Evolutionary conservation across 2,797 vertebrate species (phyloP).

Genomic region (Sebastes melanostomus): DNA sequence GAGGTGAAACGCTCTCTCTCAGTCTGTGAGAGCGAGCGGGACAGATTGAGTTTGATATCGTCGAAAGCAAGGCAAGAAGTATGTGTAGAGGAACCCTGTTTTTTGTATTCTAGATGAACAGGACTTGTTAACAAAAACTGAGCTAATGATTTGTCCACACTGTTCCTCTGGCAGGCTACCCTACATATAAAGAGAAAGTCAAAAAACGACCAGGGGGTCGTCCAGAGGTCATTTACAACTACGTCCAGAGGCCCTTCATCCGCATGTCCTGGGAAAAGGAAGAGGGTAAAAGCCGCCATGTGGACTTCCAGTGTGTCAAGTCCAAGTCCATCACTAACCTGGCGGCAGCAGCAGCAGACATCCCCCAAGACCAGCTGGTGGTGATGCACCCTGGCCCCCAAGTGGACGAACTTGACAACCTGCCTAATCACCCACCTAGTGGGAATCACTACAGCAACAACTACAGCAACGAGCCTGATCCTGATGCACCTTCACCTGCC

Average conservation of each 20-base stretch:
- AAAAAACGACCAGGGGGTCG: slow-evolving; percentile 95
- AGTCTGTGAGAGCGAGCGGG: too few relatives aligned
- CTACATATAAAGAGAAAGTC: slow-evolving; percentile 98
- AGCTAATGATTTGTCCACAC: background rate
- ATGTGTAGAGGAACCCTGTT: background rate
- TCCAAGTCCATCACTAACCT: slow-evolving; percentile 98
- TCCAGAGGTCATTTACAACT: slow-evolving; percentile 98
- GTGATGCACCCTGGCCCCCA: slow-evolving; percentile 94
- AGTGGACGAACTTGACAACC: slow-evolving; percentile 95
- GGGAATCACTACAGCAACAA: slow-evolving; percentile 84
- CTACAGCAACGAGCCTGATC: slow-evolving; percentile 88
- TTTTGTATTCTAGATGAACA: background rate
- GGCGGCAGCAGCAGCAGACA: slow-evolving; percentile 93
- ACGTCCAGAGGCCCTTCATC: slow-evolving; percentile 97
- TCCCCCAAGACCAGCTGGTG: slow-evolving; percentile 96
- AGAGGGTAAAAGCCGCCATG: slow-evolving; percentile 96
- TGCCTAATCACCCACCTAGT: slow-evolving; percentile 89
- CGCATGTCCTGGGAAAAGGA: slow-evolving; percentile 99
- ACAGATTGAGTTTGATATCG: too few relatives aligned
- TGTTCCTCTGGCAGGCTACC: slow-evolving; percentile 85
- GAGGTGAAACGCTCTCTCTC: background rate
- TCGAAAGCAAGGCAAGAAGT: too few relatives aligned
- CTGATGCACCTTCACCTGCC: slow-evolving; percentile 90
- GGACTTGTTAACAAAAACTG: background rate
- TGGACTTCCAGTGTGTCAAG: slow-evolving; percentile 98